Percentiles rank a stretch among this genome's conserved stretches.
These are phyloP conservation scores for Spinibarbus caldwelli DNA, from an alignment of 2,797 vertebrate species.

Conservation along the genomic window DNA sequence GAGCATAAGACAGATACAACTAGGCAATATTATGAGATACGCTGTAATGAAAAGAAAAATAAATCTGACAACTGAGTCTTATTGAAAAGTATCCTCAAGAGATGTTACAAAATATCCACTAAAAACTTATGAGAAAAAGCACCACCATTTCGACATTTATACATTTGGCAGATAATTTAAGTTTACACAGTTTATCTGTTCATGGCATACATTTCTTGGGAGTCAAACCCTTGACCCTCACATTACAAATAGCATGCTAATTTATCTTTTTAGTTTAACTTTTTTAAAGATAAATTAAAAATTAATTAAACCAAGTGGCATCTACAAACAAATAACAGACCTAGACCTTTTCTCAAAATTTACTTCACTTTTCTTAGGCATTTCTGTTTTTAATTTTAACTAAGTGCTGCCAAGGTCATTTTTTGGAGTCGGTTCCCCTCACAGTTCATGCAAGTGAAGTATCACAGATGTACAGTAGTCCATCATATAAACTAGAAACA, in stretches of 20 bases:
- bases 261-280: not conserved
- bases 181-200: not conserved
- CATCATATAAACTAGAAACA: not conserved
- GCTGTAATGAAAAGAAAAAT: conserved; percentile 3
- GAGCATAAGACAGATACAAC: conserved; percentile 13
- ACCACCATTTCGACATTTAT: not conserved
- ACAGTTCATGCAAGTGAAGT: not conserved
- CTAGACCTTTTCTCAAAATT: not conserved
- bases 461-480: not conserved
- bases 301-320: not conserved
- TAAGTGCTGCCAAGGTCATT: not conserved
- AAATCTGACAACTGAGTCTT: not conserved
- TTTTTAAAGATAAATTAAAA: not conserved
- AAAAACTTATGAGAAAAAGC: not conserved
- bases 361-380: not conserved
- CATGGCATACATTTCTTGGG: not conserved
- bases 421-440: not conserved
- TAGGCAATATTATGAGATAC: not conserved
- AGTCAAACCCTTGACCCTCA: not conserved
- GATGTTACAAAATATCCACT: not conserved
- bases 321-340: not conserved
- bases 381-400: not conserved
- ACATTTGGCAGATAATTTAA: not conserved
- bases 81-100: not conserved
- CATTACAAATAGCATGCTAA: not conserved